A percentile compares a stretch with the other conserved stretches of the same genome.
Conservation (phyloP, 2,797 vertebrate genomes). For the Mormyrops boulengeri region DNA sequence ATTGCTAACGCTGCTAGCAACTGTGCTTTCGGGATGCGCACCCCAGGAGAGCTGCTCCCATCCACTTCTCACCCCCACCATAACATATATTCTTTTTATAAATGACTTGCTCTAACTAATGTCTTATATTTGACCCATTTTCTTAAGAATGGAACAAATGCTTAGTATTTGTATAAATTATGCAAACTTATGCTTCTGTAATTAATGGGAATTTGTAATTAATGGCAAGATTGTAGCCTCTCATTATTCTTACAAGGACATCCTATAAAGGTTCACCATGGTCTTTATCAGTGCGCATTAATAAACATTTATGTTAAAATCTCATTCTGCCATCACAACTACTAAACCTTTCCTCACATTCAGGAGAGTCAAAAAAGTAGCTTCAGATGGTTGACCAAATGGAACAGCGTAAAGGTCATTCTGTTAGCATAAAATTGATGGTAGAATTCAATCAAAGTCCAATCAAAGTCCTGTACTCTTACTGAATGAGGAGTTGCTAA, state of each 20-base stretch:
- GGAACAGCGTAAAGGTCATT: not conserved
- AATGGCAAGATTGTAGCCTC: conserved; percentile 18
- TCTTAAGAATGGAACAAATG: not conserved
- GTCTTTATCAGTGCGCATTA: conserved; percentile 42
- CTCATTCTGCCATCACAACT: not conserved
- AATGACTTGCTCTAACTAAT: not conserved
- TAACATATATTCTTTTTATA: not conserved
- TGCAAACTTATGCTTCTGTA: conserved; percentile 57
- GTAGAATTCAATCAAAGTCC: not conserved
- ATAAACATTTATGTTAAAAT: conserved; percentile 19
- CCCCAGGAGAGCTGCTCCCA: not conserved
- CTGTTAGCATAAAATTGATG: not conserved
- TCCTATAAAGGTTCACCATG: conserved; percentile 28
- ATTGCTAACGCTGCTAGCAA: not conserved
- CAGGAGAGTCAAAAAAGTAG: not conserved
- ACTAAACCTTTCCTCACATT: not conserved
- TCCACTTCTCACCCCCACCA: not conserved
- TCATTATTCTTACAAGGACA: conserved; percentile 61
- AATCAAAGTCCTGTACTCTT: not conserved
- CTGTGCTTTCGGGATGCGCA: not conserved
- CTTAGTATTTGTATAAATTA: conserved; percentile 48
- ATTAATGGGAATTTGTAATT: conserved; percentile 51
- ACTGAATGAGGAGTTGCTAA: not conserved
- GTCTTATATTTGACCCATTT: not conserved
- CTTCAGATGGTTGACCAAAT: not conserved